Evolutionary conservation across 1,140 invertebrate species (phyloP), one percentile per base, ranked within the genome.

Genomic region (Sinella curviseta): DNA sequence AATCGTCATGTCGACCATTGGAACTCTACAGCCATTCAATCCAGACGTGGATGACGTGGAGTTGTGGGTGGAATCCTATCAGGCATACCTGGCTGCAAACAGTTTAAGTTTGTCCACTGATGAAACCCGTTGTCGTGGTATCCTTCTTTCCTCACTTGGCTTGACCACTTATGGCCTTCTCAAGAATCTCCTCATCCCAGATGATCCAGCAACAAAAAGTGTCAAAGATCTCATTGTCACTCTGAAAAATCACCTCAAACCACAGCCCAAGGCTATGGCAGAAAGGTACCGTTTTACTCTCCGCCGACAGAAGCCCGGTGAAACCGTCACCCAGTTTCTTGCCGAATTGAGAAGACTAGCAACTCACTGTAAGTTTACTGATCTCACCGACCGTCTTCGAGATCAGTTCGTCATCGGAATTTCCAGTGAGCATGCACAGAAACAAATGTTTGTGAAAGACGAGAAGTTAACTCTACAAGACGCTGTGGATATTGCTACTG

Each of bases 361-460:
- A 14, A 55, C 57, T 39, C 70, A 80, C 54, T 83, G 82, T 36
- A 82, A 80, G 54, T 83, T 82, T 67, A 65, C 20, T 28, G 60
- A 79, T 34, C 76, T 83, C 17, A 75, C 82, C 2, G 60, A 34
- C 12, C 39, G 60, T 1, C 70, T 83, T 12, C 30, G 82, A 26
- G 82, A 83, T 79, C 76, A 67, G 31, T 80, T 83, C 24, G 67
- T 83, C 14, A 67, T 82, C n/a, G 78, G 82, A 1, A 24, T 83
- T 0, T 12, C 20, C 14, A 77, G 76, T 74, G 73, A 79, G 35
- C 54, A 78, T 3, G 28, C 80, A 1, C 80, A 81, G 54, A 28
- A 34, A 17, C 57, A 60, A 26, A 12, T 60, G 12, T 60, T 60
- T 26, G 24, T 26, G 57, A 60, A 60, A 26, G 24, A 26, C 24